Evolutionary conservation across 2,888 invertebrate species (phyloP), one percentile per base, ranked within the genome.

Genomic region (Microchrysa polita): DNA sequence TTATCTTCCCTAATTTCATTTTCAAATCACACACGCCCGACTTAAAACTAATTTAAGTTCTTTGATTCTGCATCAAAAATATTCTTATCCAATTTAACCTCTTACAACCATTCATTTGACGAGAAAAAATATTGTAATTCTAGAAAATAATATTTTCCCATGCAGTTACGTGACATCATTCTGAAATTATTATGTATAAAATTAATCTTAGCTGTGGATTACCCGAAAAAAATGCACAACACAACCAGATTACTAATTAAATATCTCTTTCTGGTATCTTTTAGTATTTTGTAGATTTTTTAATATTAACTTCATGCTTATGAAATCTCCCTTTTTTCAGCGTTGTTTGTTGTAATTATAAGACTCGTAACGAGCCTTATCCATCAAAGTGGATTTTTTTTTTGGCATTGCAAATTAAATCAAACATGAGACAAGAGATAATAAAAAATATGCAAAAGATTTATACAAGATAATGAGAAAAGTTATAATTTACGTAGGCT

Each of bases 381-480:
- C 40, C 48, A 44, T 65, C 65, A 65, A 65, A 65, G 65, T 34
- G 22, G 18, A 44, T 44, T 65, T 48, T 7, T 34, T n/a, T n/a
- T n/a, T n/a, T n/a, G n/a, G 27, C 27, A n/a, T 44, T 20, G 48
- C 18, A 65, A 65, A 65, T 65, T 65, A 44, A 42, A 42, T 44
- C 14, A 44, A 44, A 14, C 14, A 65, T 16, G 48, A 12, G 23
- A 10, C 22, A 59, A 34, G 7, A 34, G 7, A 34, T 34, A 27
- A 10, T 23, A 59, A 34, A 34, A 34, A 34, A 34, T 34, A 34
- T 34, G 27, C 27, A 5, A 34, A 34, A 7, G n/a, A n/a, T n/a
- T n/a, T n/a, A 34, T 34, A 34, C 27, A 34, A 34, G 27, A 34
- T 34, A 34, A 34, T n/a, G n/a, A 34, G 7, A 34, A 34, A 34